Conservation (phyloP, 2,888 invertebrate species). For the Watsonalla cultraria region DNA sequence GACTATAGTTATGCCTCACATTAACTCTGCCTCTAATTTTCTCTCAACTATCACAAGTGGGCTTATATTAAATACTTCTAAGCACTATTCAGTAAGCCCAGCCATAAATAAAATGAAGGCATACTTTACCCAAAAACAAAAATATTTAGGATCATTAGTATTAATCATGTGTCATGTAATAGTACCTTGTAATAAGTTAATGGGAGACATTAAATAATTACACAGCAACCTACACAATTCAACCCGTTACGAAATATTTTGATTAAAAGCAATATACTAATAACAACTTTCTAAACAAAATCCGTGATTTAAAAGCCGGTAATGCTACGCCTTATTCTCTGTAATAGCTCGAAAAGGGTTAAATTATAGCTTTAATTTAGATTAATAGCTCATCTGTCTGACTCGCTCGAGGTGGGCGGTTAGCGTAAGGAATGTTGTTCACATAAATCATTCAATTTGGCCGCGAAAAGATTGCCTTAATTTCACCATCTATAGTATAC, state of each 20-base stretch:
- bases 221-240: not conserved
- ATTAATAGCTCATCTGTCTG: slow-evolving; percentile 53
- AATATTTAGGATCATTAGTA: not conserved
- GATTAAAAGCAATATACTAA: slow-evolving; percentile 7
- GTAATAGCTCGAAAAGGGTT: slow-evolving; percentile 55
- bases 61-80: no score
- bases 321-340: slow-evolving; percentile 30
- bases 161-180: not conserved
- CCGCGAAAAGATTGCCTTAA: slow-evolving; percentile 16
- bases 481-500: not conserved
- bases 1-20: no score
- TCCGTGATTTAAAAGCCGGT: slow-evolving; percentile 14
- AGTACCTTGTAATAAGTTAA: not conserved
- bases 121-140: no score
- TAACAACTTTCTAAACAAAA: slow-evolving; percentile 10
- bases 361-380: slow-evolving; percentile 61
- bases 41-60: no score
- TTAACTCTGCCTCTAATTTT: no score
- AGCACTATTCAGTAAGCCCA: no score
- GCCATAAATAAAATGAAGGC: no score
- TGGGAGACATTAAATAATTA: not conserved
- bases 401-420: slow-evolving; percentile 37
- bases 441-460: slow-evolving; percentile 38
- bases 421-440: slow-evolving; percentile 26
- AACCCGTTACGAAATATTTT: not conserved